Evolutionary conservation across 2,797 vertebrate genomes (phyloP), one percentile per base, ranked within the genome.

Genomic region (Lithobates sylvaticus): DNA sequence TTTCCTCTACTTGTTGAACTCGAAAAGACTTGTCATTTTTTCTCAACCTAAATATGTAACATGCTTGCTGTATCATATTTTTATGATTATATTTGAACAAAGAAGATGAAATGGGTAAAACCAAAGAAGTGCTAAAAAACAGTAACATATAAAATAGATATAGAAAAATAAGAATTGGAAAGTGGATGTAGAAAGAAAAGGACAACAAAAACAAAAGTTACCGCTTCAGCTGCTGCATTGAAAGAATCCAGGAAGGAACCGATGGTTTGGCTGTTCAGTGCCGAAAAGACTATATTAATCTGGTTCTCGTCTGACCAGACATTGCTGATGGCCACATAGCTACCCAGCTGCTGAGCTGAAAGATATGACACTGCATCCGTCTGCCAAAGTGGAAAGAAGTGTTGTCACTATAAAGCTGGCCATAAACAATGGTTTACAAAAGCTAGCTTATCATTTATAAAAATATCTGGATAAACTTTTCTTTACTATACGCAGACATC

Each of bases 161-260:
- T 47, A 47, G 42, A 47, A 47, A 47, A 47, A 47, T 44, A 15
- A 13, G 12, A 47, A 47, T 13, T 47, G 13, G 12, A 47, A 47
- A 54, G 15, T 13, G 12, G 12, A 47, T 47, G 54, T 4, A 61
- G 21, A 61, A 23, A 23, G 1, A 61, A 23, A 21, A 58, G 3
- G 21, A 61, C 2, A 36, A 2, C 10, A n/a, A 12, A 50, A 13
- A 32, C 32, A 2, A 27, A 18, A 44, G 54, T 79, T 88, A 92
- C 91, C 90, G 86, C 50, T 36, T 29, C 16, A 2, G 78, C 84
- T 29, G 68, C 85, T 0, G 0, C 18, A 3, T 89, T 91, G 54
- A 91, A 90, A 36, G 84, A 58, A 32, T 89, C 87, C 81, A 91
- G 64, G 64, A 91, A 92, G 9, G 73, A 58, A 10, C 73, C 88